These are phyloP conservation scores for Griposia aprilina DNA, from an alignment of 2,888 invertebrate genomes.

Conservation along the genomic window DNA sequence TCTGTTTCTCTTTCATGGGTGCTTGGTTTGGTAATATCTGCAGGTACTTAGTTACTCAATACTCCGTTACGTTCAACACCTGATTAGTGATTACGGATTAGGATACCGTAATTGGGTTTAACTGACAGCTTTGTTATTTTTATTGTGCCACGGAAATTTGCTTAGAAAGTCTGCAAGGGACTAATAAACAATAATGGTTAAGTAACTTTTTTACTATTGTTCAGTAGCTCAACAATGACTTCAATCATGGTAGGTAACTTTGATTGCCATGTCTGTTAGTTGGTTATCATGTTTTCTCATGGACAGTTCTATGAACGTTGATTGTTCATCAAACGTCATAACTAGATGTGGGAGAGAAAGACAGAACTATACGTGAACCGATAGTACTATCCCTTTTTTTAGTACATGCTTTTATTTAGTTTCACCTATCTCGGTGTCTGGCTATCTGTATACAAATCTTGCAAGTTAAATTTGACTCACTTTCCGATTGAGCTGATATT, in stretches of 20 bases:
- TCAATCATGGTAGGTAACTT: conserved; percentile 1
- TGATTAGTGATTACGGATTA: conserved; percentile 64
- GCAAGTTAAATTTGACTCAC: no score
- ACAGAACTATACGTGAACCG: not conserved
- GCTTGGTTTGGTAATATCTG: conserved; percentile 47
- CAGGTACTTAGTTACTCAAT: conserved; percentile 68
- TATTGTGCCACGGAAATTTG: conserved; percentile 46
- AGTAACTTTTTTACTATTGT: conserved; percentile 34
- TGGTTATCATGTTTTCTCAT: conserved; percentile 6
- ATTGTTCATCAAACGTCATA: not conserved
- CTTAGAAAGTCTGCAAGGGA: conserved; percentile 52
- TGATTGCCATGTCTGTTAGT: not conserved
- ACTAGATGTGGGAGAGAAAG: not conserved
- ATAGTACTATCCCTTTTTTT: not conserved
- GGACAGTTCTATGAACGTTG: not conserved
- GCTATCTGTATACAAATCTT: no score
- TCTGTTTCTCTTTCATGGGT: conserved; percentile 26
- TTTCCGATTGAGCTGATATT: no score
- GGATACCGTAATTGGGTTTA: conserved; percentile 53
- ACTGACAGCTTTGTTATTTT: conserved; percentile 52
- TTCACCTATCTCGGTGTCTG: no score
- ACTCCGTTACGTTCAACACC: conserved; percentile 62
- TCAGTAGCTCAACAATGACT: conserved; percentile 14
- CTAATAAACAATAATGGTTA: conserved; percentile 32
- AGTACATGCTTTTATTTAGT: no score